Conservation (phyloP, 2,888 invertebrate species). For the Drosophila cognata region DNA sequence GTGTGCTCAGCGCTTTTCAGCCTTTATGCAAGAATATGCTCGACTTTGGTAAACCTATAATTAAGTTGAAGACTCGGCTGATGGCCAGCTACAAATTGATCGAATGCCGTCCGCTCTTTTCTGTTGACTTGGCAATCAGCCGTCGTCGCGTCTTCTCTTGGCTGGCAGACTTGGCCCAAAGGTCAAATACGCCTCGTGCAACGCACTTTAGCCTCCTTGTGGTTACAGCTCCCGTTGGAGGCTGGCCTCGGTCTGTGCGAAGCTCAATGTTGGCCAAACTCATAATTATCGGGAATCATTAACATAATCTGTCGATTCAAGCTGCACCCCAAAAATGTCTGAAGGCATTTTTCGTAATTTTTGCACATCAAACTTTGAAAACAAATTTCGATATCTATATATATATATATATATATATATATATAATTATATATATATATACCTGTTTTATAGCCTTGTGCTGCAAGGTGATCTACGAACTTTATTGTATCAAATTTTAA, state of each 20-base stretch:
- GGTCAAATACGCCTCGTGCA: slow-evolving; percentile 67
- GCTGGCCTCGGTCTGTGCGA: slow-evolving; percentile 17
- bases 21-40: slow-evolving; percentile 51
- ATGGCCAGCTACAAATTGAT: slow-evolving; percentile 77
- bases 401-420: not conserved
- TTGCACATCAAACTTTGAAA: slow-evolving; percentile 1
- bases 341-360: slow-evolving; percentile 35
- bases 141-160: not conserved
- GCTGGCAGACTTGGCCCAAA: slow-evolving; percentile 56
- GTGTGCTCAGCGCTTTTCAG: slow-evolving; percentile 24
- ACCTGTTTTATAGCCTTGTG: not conserved
- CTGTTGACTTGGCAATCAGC: not conserved
- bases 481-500: not conserved
- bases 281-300: slow-evolving; percentile 71
- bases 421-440: not conserved
- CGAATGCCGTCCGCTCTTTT: slow-evolving; percentile 57
- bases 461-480: not conserved
- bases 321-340: slow-evolving; percentile 44
- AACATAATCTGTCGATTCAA: slow-evolving; percentile 72
- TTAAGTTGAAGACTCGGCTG: slow-evolving; percentile 71
- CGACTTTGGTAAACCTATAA: slow-evolving; percentile 68
- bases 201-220: slow-evolving; percentile 37
- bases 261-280: slow-evolving; percentile 45
- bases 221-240: slow-evolving; percentile 72
- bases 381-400: not conserved